Conservation (phyloP, 1,140 invertebrate species). For the Monochamus saltuarius region DNA sequence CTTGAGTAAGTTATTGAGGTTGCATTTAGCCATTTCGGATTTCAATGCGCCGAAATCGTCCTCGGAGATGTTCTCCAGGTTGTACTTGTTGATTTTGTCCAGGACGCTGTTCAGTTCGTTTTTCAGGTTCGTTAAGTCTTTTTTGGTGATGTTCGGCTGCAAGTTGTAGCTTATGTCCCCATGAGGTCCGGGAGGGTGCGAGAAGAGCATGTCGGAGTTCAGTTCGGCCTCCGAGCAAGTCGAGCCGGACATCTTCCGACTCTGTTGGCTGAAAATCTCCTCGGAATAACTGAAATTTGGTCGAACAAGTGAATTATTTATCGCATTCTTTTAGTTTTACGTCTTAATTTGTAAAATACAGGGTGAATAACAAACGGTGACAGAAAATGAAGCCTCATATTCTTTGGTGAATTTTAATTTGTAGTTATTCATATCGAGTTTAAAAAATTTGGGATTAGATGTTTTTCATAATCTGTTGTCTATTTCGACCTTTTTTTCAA, state of each 20-base stretch:
- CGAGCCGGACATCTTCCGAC: conserved; percentile 58
- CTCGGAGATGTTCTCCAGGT: conserved; percentile 31
- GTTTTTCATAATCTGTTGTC: background rate
- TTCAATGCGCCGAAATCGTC: conserved; percentile 34
- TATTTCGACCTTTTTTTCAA: background rate
- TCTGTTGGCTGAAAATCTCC: conserved; percentile 69
- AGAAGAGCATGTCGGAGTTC: conserved; percentile 24
- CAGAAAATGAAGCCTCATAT: no score
- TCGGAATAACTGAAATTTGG: conserved; percentile 63
- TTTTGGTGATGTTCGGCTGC: conserved; percentile 28
- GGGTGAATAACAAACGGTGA: no score
- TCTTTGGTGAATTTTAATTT: no score
- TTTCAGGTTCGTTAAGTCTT: conserved; percentile 32
- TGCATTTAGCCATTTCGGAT: conserved; percentile 30
- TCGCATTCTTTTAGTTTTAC: no score
- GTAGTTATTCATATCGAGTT: no score
- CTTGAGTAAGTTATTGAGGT: conserved; percentile 36
- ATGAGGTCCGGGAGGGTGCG: conserved; percentile 31
- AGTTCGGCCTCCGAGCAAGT: conserved; percentile 47
- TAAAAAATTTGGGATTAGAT: no score
- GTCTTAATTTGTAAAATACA: no score
- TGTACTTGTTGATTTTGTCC: conserved; percentile 26
- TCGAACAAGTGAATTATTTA: no score
- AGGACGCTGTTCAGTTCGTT: conserved; percentile 28
- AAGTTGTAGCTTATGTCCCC: conserved; percentile 29